A percentile compares a stretch with the other conserved stretches of the same genome.
These are phyloP conservation scores for Lampropteryx suffumata DNA, from an alignment of 2,888 invertebrate species.

Conservation along the genomic window DNA sequence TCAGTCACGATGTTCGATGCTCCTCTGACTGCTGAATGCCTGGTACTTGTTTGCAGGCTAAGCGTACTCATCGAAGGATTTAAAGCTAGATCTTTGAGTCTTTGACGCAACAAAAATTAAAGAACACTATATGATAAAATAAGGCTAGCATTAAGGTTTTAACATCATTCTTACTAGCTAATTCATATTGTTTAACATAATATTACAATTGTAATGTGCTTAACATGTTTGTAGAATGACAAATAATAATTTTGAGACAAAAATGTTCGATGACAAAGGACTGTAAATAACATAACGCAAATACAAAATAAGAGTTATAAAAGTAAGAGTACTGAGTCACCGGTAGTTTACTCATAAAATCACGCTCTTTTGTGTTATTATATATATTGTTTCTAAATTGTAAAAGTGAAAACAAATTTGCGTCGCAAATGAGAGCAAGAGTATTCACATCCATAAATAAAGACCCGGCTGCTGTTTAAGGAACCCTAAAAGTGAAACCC, in stretches of 20 bases:
- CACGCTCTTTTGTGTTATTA: constrained; percentile 28
- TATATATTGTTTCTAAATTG: constrained; percentile 32
- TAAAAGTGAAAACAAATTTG: constrained; percentile 49
- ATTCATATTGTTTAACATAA: too few species aligned
- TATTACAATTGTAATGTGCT: too few species aligned
- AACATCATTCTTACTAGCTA: too few species aligned
- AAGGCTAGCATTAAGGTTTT: too few species aligned
- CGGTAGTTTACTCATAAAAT: constrained; percentile 36
- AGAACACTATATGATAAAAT: too few species aligned
- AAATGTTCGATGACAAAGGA: background rate
- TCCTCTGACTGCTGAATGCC: constrained; percentile 52
- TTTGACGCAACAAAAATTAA: background rate
- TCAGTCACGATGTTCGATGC: constrained; percentile 69
- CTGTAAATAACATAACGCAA: background rate
- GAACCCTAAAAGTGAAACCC: constrained; percentile 60
- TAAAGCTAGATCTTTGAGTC: constrained; percentile 8
- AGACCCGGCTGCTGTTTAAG: constrained; percentile 32
- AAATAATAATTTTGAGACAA: background rate
- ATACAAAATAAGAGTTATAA: constrained; percentile 1
- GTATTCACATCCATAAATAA: constrained; percentile 52
- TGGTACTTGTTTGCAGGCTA: constrained; percentile 39
- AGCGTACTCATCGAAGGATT: background rate
- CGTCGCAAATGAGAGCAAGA: constrained; percentile 61
- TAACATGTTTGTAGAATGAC: background rate
- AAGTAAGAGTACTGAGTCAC: constrained; percentile 26